Evolutionary conservation across 2,797 vertebrate genomes (phyloP).

Genomic region (Bothrops alternatus): DNA sequence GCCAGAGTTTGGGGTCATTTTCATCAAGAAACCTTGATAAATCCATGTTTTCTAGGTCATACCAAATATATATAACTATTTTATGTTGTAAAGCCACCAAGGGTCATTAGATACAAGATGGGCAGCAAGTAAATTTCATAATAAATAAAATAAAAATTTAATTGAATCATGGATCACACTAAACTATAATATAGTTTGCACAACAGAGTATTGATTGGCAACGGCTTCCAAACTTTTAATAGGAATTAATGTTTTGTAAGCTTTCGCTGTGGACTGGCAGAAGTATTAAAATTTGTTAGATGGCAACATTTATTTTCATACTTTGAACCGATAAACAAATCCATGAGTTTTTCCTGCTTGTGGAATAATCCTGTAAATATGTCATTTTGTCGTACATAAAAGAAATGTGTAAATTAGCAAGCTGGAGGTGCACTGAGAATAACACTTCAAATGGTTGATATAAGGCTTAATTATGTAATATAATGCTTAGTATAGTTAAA

Average conservation of each 20-base stretch:
- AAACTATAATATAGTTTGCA: neutral
- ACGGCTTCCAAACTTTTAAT: neutral
- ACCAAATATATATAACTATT: neutral
- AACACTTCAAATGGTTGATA: neutral
- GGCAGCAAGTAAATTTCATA: neutral
- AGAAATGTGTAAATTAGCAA: neutral
- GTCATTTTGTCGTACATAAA: neutral
- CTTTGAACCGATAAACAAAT: neutral
- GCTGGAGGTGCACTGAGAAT: neutral
- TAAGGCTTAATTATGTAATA: neutral
- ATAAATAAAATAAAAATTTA: neutral
- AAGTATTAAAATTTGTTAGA: neutral
- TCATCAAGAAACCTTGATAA: neutral
- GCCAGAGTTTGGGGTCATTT: neutral
- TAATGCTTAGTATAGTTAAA: neutral
- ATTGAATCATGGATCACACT: neutral
- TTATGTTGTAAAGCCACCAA: neutral
- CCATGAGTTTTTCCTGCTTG: neutral
- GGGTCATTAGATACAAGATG: neutral
- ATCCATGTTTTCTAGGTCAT: neutral
- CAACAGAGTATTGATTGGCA: neutral
- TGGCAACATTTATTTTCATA: neutral
- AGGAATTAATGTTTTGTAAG: neutral
- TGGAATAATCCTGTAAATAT: neutral
- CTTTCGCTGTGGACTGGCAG: neutral